These are phyloP conservation scores for Pelmatolapia mariae DNA, from an alignment of 2,113 vertebrate species.

Conservation along the genomic window DNA sequence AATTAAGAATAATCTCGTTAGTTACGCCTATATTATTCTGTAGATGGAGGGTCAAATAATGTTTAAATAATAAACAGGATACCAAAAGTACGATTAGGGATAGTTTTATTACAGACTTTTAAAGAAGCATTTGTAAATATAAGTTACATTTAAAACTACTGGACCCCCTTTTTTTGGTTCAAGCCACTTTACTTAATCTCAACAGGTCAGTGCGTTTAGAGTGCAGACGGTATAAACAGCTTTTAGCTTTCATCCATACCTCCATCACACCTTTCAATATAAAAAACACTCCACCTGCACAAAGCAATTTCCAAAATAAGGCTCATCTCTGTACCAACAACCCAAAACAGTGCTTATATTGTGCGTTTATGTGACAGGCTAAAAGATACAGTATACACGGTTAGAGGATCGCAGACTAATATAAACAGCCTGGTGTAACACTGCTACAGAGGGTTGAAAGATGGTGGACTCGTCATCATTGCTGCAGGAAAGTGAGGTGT, in stretches of 20 bases:
- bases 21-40: background rate
- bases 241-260: background rate
- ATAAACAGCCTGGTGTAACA: background rate
- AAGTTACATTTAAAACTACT: conserved; percentile 3
- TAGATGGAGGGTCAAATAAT: background rate
- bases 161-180: background rate
- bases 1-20: background rate
- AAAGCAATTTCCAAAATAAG: conserved; percentile 31
- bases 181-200: conserved; percentile 3
- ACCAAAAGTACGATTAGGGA: background rate
- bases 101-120: conserved; percentile 36
- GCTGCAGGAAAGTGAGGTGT: background rate
- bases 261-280: background rate
- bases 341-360: conserved; percentile 28
- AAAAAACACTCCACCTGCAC: background rate
- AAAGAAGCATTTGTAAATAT: conserved; percentile 12
- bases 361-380: conserved; percentile 67
- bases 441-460: background rate
- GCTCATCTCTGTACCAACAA: conserved; percentile 15
- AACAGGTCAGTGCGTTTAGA: background rate
- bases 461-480: background rate
- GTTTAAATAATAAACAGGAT: background rate
- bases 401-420: background rate
- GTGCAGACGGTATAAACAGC: background rate
- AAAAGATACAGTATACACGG: background rate